A percentile compares a stretch with the other conserved stretches of the same genome.
Conservation (phyloP, 1,140 invertebrate genomes). For the Zaprionus camerounensis region DNA sequence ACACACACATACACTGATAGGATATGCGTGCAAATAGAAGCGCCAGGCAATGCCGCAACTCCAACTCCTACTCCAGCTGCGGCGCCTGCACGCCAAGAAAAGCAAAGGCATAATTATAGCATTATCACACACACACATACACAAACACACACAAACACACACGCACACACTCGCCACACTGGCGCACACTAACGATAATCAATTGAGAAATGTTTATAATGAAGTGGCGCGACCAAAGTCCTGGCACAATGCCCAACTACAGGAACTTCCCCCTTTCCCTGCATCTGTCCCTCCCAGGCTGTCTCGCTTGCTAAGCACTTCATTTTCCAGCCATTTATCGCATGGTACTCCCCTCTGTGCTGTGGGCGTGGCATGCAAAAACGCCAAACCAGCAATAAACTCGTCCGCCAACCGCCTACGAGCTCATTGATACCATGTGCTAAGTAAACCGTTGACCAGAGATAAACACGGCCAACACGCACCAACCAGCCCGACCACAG, state of each 20-base stretch:
- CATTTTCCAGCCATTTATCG: slow-evolving; percentile 55
- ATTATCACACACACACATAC: slow-evolving; percentile 66
- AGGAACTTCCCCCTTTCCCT: neutral
- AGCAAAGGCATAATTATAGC: slow-evolving; percentile 76
- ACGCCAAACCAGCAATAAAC: slow-evolving; percentile 72
- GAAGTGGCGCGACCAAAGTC: slow-evolving; percentile 70
- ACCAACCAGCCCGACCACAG: slow-evolving; percentile 29
- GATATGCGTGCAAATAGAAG: slow-evolving; percentile 77
- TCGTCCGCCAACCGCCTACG: slow-evolving; percentile 22
- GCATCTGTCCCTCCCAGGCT: neutral
- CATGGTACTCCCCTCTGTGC: neutral
- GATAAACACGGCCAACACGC: slow-evolving; percentile 73
- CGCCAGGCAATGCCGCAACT: slow-evolving; percentile 65
- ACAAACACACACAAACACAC: slow-evolving; percentile 18
- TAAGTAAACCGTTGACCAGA: slow-evolving; percentile 66
- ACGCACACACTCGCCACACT: neutral
- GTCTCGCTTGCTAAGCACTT: slow-evolving; percentile 62
- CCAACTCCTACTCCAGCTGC: slow-evolving; percentile 46
- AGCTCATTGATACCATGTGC: slow-evolving; percentile 59
- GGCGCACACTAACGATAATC: slow-evolving; percentile 74
- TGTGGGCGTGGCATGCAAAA: slow-evolving; percentile 69
- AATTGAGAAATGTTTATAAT: slow-evolving; percentile 82
- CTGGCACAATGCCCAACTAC: slow-evolving; percentile 44
- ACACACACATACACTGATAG: slow-evolving; percentile 23
- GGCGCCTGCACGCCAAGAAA: slow-evolving; percentile 61